Conservation (phyloP, 2,113 vertebrate genomes). For the Porphyrio hochstetteri region DNA sequence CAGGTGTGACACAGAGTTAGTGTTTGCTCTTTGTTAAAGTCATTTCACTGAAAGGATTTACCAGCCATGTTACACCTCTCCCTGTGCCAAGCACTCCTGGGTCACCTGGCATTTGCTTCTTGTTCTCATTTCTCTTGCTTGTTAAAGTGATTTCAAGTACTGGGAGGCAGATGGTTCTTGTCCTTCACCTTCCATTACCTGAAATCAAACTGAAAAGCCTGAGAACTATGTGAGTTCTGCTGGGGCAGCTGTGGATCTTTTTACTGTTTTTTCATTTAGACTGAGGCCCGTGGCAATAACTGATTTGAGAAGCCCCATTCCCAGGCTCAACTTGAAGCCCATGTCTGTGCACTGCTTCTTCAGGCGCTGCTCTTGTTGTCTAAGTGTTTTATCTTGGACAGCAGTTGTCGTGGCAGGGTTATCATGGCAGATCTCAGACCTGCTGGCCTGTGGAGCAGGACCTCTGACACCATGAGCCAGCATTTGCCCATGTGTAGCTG, state of each 20-base stretch:
- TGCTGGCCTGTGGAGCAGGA: background rate
- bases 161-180: background rate
- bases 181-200: background rate
- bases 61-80: background rate
- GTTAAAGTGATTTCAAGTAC: background rate
- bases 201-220: background rate
- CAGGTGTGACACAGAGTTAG: background rate
- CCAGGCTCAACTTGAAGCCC: background rate
- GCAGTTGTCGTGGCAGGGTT: background rate
- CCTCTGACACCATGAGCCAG: accelerated
- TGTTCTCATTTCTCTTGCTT: background rate
- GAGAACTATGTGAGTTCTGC: background rate
- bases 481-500: background rate
- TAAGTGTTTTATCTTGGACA: background rate
- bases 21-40: background rate
- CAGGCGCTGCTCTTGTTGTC: background rate
- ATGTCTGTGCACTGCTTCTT: background rate
- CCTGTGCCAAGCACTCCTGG: background rate
- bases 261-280: background rate
- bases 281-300: background rate
- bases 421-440: background rate
- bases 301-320: background rate
- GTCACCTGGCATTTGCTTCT: background rate
- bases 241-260: background rate
- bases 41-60: background rate